Percentiles rank a stretch among this genome's conserved stretches.
Conservation (phyloP, 1,140 invertebrate species). For the Notospermus geniculatus region DNA sequence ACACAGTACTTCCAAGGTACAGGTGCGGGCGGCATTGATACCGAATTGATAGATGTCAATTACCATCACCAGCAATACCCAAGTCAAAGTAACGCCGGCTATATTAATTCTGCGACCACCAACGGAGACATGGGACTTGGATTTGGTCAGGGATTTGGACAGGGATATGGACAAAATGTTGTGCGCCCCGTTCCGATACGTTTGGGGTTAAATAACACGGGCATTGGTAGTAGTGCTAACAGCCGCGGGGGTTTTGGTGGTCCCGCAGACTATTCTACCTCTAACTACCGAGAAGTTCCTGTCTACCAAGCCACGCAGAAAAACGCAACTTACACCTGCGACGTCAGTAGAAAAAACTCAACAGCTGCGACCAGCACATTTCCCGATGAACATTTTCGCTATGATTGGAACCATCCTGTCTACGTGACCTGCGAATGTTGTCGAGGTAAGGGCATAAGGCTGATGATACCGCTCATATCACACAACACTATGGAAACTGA, state of each 20-base stretch:
- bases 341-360: conserved; percentile 4
- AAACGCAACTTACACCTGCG: background rate
- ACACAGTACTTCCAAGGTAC: background rate
- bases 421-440: conserved; percentile 1
- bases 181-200: background rate
- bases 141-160: conserved; percentile 3
- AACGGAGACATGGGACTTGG: conserved; percentile 3
- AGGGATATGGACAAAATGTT: background rate
- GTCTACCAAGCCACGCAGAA: background rate
- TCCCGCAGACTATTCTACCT: too few relatives aligned
- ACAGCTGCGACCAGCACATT: background rate
- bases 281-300: background rate
- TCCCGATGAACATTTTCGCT: background rate
- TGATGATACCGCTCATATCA: background rate
- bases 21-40: background rate
- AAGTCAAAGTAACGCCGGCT: background rate
- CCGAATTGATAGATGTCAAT: background rate
- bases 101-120: background rate
- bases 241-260: too few relatives aligned
- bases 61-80: background rate
- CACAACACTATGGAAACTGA: too few relatives aligned
- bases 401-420: conserved; percentile 7
- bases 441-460: background rate
- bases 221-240: background rate
- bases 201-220: too few relatives aligned